Conservation (phyloP, 2,113 vertebrate genomes). For the Hippolais icterina region DNA sequence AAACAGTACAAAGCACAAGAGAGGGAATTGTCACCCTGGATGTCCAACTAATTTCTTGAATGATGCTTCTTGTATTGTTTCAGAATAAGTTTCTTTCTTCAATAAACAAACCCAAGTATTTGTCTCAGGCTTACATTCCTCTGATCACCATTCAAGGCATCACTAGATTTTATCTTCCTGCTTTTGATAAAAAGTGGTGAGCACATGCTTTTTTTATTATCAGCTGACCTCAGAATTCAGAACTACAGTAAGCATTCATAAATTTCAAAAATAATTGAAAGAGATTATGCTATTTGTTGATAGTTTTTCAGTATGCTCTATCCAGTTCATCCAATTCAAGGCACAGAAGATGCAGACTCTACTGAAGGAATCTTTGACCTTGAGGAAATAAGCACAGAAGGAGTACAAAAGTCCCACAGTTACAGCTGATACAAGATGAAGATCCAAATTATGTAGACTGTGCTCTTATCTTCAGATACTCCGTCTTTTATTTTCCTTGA, state of each 20-base stretch:
- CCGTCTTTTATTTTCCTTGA: not conserved
- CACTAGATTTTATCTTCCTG: not conserved
- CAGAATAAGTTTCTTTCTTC: not conserved
- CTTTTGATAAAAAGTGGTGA: not conserved
- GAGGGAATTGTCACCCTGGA: not conserved
- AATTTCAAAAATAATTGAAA: not conserved
- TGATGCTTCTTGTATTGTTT: not conserved
- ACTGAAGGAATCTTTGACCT: not conserved
- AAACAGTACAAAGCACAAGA: not conserved
- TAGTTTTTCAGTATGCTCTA: not conserved
- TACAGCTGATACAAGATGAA: not conserved
- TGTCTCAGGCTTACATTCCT: not conserved
- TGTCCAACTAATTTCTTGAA: not conserved
- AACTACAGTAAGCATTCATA: not conserved
- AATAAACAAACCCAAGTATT: not conserved
- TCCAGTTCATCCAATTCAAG: not conserved
- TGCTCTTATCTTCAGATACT: not conserved
- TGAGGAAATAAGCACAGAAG: not conserved
- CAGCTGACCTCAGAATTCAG: not conserved
- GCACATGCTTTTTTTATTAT: not conserved
- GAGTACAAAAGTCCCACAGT: not conserved
- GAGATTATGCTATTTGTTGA: not conserved
- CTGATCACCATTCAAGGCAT: not conserved
- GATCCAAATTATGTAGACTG: not conserved
- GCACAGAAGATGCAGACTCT: not conserved